These are phyloP conservation scores for Drosophila novamexicana DNA, from an alignment of 1,140 invertebrate genomes.

Conservation along the genomic window DNA sequence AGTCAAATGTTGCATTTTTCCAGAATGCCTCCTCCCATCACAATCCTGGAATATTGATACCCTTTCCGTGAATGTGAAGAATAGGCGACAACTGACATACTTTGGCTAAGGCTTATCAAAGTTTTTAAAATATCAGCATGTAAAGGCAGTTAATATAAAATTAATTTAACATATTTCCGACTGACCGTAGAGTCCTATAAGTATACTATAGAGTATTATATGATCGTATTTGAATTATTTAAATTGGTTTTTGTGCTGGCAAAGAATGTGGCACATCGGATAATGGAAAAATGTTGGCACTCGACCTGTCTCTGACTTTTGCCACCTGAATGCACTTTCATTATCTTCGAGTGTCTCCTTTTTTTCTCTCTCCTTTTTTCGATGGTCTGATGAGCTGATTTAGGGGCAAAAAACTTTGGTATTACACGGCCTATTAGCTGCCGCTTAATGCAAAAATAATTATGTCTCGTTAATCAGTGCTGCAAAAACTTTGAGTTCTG, in stretches of 20 bases:
- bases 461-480: slow-evolving; percentile 77
- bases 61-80: not conserved
- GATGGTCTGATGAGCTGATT: slow-evolving; percentile 72
- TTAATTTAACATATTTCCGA: not conserved
- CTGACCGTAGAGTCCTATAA: not conserved
- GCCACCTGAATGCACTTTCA: slow-evolving; percentile 77
- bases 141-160: too few relatives aligned
- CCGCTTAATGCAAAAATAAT: slow-evolving; percentile 80
- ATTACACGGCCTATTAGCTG: slow-evolving; percentile 78
- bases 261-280: slow-evolving; percentile 63
- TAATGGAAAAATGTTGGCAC: slow-evolving; percentile 73
- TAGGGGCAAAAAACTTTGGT: slow-evolving; percentile 42
- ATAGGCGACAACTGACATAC: not conserved
- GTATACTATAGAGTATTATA: not conserved
- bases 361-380: slow-evolving; percentile 24
- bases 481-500: slow-evolving; percentile 41
- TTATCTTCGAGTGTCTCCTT: slow-evolving; percentile 68
- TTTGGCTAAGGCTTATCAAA: not conserved
- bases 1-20: slow-evolving; percentile 72
- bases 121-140: not conserved
- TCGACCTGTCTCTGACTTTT: slow-evolving; percentile 71
- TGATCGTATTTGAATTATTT: not conserved
- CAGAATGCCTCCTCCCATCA: slow-evolving; percentile 24
- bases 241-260: slow-evolving; percentile 27
- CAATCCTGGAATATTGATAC: not conserved